Percentiles rank a stretch among this genome's conserved stretches.
Evolutionary conservation across 2,888 invertebrate genomes (phyloP).

Genomic region (Nomada goodeniana): DNA sequence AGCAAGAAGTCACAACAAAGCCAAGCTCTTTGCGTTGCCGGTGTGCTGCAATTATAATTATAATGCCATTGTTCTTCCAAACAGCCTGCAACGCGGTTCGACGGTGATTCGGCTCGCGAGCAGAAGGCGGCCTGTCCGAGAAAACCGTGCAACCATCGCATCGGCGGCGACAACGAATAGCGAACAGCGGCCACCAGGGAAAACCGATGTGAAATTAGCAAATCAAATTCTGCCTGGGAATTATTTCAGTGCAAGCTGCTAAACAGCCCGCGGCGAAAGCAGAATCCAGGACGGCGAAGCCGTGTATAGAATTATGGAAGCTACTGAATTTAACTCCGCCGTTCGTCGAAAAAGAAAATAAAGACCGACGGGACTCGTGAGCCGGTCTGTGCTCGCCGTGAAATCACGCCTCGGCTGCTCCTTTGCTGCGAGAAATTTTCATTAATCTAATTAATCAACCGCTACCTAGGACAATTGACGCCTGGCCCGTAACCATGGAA

Average conservation of each 20-base stretch:
- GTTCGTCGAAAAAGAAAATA: slow-evolving; percentile 60
- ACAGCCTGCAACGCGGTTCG: slow-evolving; percentile 25
- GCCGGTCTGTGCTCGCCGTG: neutral
- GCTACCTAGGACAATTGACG: neutral
- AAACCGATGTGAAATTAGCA: slow-evolving; percentile 75
- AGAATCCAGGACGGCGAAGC: slow-evolving; percentile 3
- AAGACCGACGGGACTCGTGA: slow-evolving; percentile 42
- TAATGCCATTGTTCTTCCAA: slow-evolving; percentile 72
- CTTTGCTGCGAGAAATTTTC: slow-evolving; percentile 27
- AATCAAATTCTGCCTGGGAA: slow-evolving; percentile 75
- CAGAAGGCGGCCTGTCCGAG: slow-evolving; percentile 19
- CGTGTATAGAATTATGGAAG: slow-evolving; percentile 30
- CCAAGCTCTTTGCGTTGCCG: slow-evolving; percentile 68
- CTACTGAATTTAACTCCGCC: slow-evolving; percentile 55
- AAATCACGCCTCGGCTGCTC: neutral
- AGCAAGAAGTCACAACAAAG: slow-evolving; percentile 71
- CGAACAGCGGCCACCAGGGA: slow-evolving; percentile 31
- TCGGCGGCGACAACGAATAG: neutral
- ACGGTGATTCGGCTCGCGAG: slow-evolving; percentile 16
- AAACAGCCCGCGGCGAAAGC: slow-evolving; percentile 69
- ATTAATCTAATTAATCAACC: slow-evolving; percentile 43
- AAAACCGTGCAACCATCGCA: neutral
- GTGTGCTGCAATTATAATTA: slow-evolving; percentile 75
- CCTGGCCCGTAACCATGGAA: neutral
- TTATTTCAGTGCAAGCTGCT: slow-evolving; percentile 71